phyloP scores from a whole-genome alignment of 2,888 invertebrate genomes.

The Xanthorhoe designata region DNA sequence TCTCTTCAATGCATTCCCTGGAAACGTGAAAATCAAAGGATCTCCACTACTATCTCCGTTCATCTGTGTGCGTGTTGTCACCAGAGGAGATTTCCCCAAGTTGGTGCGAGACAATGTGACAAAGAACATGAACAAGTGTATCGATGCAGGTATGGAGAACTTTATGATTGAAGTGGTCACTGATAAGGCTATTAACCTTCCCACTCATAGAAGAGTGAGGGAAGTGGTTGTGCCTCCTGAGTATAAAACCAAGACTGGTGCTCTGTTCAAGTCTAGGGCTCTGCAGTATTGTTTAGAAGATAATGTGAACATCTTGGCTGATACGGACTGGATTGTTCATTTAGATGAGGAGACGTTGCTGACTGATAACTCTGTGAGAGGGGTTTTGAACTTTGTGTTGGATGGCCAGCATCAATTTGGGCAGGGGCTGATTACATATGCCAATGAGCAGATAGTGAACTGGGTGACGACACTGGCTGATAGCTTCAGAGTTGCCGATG shows the following conservation, averaged over 20 bases:
- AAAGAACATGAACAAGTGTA: slow-evolving; percentile 94
- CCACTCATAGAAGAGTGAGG: slow-evolving; percentile 92
- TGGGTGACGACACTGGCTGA: slow-evolving; percentile 98
- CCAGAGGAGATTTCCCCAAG: slow-evolving; percentile 96
- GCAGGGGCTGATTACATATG: slow-evolving; percentile 97
- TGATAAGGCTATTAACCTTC: slow-evolving; percentile 92
- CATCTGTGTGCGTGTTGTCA: slow-evolving; percentile 97
- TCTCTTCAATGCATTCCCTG: slow-evolving; percentile 97
- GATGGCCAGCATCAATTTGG: slow-evolving; percentile 98
- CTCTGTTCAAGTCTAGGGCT: slow-evolving; percentile 97
- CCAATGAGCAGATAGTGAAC: slow-evolving; percentile 97
- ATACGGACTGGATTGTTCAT: slow-evolving; percentile 98
- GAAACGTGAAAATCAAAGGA: slow-evolving; percentile 94
- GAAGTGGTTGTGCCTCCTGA: slow-evolving; percentile 95
- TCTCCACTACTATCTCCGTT: slow-evolving; percentile 97
- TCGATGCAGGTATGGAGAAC: slow-evolving; percentile 96
- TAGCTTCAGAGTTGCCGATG: slow-evolving; percentile 97
- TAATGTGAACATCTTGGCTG: slow-evolving; percentile 92
- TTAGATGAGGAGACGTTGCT: slow-evolving; percentile 98
- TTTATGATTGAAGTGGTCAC: slow-evolving; percentile 98
- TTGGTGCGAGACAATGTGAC: slow-evolving; percentile 94
- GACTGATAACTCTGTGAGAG: slow-evolving; percentile 95
- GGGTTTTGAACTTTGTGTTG: slow-evolving; percentile 96
- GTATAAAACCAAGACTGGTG: slow-evolving; percentile 95
- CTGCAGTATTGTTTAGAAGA: slow-evolving; percentile 98